These are phyloP conservation scores for Nothobranchius furzeri DNA, from an alignment of 2,113 vertebrate genomes.

Conservation along the genomic window DNA sequence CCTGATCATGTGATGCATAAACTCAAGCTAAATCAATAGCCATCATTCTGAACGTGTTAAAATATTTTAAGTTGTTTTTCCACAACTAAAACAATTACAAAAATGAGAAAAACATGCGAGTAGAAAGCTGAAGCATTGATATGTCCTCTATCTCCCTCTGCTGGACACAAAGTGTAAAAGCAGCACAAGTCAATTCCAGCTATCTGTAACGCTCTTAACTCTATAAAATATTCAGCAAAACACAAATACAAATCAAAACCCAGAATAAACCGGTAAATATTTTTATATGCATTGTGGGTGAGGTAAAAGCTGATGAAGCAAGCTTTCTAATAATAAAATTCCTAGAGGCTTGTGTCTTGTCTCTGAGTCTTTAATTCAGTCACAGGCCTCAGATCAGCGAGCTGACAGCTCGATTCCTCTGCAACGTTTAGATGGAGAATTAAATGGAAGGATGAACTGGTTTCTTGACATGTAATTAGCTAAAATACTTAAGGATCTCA, in stretches of 20 bases:
- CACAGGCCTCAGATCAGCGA: constrained; percentile 22
- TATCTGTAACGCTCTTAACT: too few species aligned
- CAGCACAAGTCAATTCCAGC: background rate
- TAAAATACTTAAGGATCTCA: constrained; percentile 12
- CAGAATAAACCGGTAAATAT: too few species aligned
- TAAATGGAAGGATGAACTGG: constrained; percentile 14
- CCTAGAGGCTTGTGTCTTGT: background rate
- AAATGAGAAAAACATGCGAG: background rate
- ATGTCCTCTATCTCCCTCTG: constrained; percentile 62
- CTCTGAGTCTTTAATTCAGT: constrained; percentile 37
- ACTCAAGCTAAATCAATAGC: background rate
- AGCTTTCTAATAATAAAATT: constrained; percentile 14
- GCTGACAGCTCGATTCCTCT: constrained; percentile 46
- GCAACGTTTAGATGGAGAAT: constrained; percentile 17
- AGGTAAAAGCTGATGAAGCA: constrained; percentile 27
- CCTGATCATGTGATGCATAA: background rate
- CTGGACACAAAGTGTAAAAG: constrained; percentile 20
- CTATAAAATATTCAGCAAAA: background rate
- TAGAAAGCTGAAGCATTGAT: background rate
- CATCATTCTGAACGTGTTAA: too few species aligned
- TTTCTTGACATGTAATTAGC: constrained; percentile 46
- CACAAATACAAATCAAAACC: background rate
- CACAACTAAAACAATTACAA: background rate
- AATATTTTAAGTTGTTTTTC: too few species aligned
- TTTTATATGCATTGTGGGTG: too few species aligned